Base-by-base conservation (phyloP, 2,888 invertebrate genomes). In the Acronicta aceris region DNA sequence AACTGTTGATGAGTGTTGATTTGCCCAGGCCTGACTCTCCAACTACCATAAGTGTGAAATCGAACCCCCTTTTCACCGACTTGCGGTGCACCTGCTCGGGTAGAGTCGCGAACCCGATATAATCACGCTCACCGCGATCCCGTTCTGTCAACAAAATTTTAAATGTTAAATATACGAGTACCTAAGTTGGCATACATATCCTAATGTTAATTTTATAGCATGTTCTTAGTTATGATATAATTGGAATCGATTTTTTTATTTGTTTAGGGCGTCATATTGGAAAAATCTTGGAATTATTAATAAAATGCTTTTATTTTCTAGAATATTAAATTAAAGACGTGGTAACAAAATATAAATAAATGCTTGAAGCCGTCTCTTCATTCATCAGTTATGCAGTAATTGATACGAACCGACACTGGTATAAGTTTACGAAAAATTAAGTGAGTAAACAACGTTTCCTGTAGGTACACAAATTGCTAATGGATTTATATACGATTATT, bases 11-110 rank as follows among this genome's bases (percentile, higher is more conserved):
- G 54, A 99, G 95, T 0, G 99, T 99, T 0, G 98, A 99, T 90
- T 99, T 99, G 59, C 99, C 99, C 51, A 99, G 95, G 0, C 99
- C 99, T 0, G 97, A 97, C 91, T 99, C 99, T 33, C 99, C 99
- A 36, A 99, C 98, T 16, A 99, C 99, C 98, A 99, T 98, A 72
- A 99, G 94, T 0, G 99, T 99, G 92, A 99, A 99, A 90, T 99
- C 99, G 91, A 99, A 99, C 57, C 99, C 99, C 81, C 98, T 96
- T 93, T 99, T 99, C 54, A 99, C 99, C 0, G 98, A 98, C 94
- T 99, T 99, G 76, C 99, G 96, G 93, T 99, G 99, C 57, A 99
- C 98, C 93, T 99, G 99, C 89, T 99, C 98, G 21, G 99, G 99
- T 65, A 99, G 95, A 59, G 98, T 99, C 72, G 99, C 99, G 89